Percentiles rank a stretch among this genome's conserved stretches.
These are phyloP conservation scores for Drosophila koepferae DNA, from an alignment of 2,888 invertebrate species.

Conservation along the genomic window DNA sequence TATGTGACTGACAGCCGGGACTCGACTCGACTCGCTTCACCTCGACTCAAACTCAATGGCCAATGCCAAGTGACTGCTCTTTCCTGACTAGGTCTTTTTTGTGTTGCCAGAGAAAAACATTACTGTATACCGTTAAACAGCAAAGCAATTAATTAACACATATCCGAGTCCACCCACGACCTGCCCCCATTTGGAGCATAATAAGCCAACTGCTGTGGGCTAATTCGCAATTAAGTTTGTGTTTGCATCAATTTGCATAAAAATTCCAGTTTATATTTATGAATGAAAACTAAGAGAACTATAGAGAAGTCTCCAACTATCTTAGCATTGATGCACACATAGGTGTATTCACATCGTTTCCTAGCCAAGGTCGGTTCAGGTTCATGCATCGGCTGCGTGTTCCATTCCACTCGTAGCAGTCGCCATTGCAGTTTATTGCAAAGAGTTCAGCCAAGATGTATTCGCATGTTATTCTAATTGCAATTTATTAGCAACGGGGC, in stretches of 20 bases:
- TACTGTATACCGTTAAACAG: slow-evolving; percentile 30
- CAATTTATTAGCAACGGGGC: slow-evolving; percentile 66
- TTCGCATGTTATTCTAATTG: slow-evolving; percentile 80
- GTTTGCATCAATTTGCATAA: slow-evolving; percentile 64
- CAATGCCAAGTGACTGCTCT: slow-evolving; percentile 18
- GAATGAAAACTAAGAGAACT: slow-evolving; percentile 61
- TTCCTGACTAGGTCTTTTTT: slow-evolving; percentile 15
- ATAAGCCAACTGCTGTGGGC: slow-evolving; percentile 50
- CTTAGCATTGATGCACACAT: slow-evolving; percentile 7
- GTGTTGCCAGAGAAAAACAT: slow-evolving; percentile 6
- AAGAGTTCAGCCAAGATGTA: slow-evolving; percentile 70
- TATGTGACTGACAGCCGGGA: slow-evolving; percentile 42
- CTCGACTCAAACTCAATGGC: not conserved
- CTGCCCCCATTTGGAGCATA: slow-evolving; percentile 30
- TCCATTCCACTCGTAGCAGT: slow-evolving; percentile 30
- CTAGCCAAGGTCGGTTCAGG: slow-evolving; percentile 59
- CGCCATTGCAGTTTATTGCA: slow-evolving; percentile 49
- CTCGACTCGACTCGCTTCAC: slow-evolving; percentile 6
- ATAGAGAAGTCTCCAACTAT: not conserved
- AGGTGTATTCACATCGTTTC: slow-evolving; percentile 35
- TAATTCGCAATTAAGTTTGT: slow-evolving; percentile 54
- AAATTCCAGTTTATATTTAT: slow-evolving; percentile 67
- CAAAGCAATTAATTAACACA: slow-evolving; percentile 74
- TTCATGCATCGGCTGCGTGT: slow-evolving; percentile 1
- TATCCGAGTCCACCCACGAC: slow-evolving; percentile 45